A percentile compares a stretch with the other conserved stretches of the same genome.
These are phyloP conservation scores for Lacerta bilineata DNA, from an alignment of 2,797 vertebrate species.

Conservation along the genomic window DNA sequence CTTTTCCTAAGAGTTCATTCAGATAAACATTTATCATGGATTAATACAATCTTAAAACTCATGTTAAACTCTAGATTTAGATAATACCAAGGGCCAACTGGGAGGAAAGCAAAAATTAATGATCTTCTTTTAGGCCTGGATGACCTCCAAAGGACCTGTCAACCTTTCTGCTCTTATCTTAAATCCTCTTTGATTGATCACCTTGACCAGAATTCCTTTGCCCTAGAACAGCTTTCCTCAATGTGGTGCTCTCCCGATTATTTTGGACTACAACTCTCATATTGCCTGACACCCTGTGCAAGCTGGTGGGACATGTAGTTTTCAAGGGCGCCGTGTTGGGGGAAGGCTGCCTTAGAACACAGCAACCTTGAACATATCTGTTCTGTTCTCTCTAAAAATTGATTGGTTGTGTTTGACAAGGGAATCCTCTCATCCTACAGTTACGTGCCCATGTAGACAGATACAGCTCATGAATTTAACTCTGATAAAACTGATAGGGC, in stretches of 20 bases:
- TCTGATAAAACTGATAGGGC: not conserved
- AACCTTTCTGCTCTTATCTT: not conserved
- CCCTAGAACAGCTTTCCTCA: not conserved
- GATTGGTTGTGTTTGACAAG: not conserved
- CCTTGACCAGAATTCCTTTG: not conserved
- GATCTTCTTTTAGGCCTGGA: not conserved
- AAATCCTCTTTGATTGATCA: not conserved
- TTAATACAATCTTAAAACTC: conserved; percentile 21
- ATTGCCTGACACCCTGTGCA: no score
- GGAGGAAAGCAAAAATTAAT: not conserved
- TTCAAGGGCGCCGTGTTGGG: no score
- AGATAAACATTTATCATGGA: conserved; percentile 13
- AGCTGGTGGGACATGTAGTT: no score
- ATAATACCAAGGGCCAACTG: conserved; percentile 25
- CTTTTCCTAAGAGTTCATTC: conserved; percentile 10
- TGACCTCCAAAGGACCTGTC: not conserved
- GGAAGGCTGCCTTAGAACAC: no score
- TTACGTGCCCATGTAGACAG: not conserved
- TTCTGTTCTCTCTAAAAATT: not conserved
- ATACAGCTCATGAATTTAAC: not conserved
- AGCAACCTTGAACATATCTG: not conserved
- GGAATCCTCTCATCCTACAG: not conserved
- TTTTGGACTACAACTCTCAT: no score
- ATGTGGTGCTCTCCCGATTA: no score
- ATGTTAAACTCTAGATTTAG: conserved; percentile 23